Base-by-base conservation (phyloP, 2,888 invertebrate genomes). In the Eudasyphora cyanicolor region DNA sequence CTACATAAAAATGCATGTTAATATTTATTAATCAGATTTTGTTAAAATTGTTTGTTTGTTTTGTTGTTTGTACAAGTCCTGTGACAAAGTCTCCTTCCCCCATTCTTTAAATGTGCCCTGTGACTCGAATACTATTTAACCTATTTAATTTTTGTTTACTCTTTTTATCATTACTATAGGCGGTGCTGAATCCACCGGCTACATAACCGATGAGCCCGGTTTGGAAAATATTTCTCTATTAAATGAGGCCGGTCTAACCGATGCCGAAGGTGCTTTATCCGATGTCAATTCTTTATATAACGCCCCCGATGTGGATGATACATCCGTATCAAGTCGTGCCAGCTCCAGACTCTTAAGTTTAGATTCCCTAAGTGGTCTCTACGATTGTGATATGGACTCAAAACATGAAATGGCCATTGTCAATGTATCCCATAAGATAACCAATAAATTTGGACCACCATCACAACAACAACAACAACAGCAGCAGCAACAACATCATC, bases 131-230 rank as follows among this genome's bases (percentile, higher is more conserved):
- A 38, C 7, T 29, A 54, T 27, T 42, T 42, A 1, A 45, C 17
- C 14, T 14, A 7, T 10, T 49, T 17, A 0, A 21, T 14, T 21
- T 51, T 27, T 17, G 29, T 19, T 3, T 17, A 42, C 6, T 69
- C 24, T 19, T 71, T 17, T 51, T 21, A 7, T 10, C n/a, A n/a
- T n/a, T n/a, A n/a, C n/a, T n/a, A n/a, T n/a, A 92, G 93, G 93
- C 35, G 94, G 93, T 67, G 94, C 94, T 0, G 94, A 94, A 89
- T 96, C 96, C 85, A 96, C 96, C 0, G 96, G 96, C 29, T 97
- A 97, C 90, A 96, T 96, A n/a, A 97, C 96, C 0, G 97, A 97
- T 92, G 97, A 97, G 92, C 96, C 96, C 0, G 96, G 96, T 17
- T 93, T 97, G 12, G 97, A 97, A 92, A 97, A 97, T 92, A 95